Evolutionary conservation across 2,113 vertebrate genomes (phyloP), one percentile per base, ranked within the genome.

Genomic region (Protomyctophum bolini): DNA sequence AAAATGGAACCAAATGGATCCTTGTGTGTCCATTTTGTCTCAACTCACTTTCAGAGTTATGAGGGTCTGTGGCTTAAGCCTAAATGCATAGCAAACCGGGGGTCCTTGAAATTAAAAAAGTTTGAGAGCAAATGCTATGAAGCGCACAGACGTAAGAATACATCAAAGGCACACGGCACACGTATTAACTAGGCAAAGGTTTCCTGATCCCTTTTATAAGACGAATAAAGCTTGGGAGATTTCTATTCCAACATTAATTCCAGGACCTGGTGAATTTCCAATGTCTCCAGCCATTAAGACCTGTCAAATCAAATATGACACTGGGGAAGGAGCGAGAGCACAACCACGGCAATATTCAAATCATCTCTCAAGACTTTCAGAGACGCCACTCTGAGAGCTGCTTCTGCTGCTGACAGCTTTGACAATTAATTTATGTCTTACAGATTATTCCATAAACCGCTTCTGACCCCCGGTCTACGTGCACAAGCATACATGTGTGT

Each of bases 281-380:
- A 80, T 82, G 88, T 90, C 86, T 80, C 76, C 72, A 63, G 72
- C 75, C 86, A 92, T 92, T 91, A 92, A 72, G 78, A 79, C 54
- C 83, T 89, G 91, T 90, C 91, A 89, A 91, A 92, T 92, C 89
- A 90, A 75, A 88, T 72, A 79, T 90, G 86, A 89, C 86, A 86
- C 79, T 28, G n/a, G 68, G 75, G 66, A 56, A 67, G 77, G 48
- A 76, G 80, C 75, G 82, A 83, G 71, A 86, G 87, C 28, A 50
- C 61, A 81, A 75, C 70, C 77, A 72, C 21, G 29, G 72, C 63
- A 81, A 89, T 91, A 91, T 91, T 92, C 83, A 89, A 90, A 91
- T 91, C 80, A 86, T 88, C 86, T 87, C 82, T 88, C 80, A 87
- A 82, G 83, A 87, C 73, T 87, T 85, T 80, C 77, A 72, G 72